These are phyloP conservation scores for Drosophila obscura DNA, from an alignment of 1,140 invertebrate genomes.

Conservation along the genomic window DNA sequence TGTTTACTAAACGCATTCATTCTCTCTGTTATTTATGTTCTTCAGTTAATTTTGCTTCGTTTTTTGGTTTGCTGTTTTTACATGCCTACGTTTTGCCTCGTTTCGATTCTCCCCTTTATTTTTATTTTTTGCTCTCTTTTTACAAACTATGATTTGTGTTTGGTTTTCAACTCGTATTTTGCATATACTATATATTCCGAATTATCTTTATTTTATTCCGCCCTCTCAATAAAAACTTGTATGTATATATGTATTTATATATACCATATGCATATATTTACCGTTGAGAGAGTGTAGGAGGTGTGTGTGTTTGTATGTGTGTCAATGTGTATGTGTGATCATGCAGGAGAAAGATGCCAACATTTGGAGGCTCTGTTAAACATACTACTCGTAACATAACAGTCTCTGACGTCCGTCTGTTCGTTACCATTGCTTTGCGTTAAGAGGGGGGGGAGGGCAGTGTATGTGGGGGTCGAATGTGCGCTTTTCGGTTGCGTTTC, in stretches of 20 bases:
- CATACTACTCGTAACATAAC: too few species aligned
- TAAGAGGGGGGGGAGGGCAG: too few species aligned
- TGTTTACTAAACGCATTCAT: constrained; percentile 20
- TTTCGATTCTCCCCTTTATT: not conserved
- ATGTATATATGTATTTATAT: constrained; percentile 22
- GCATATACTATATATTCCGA: constrained; percentile 10
- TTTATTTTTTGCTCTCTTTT: constrained; percentile 15
- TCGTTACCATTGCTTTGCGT: too few species aligned
- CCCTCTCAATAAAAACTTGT: constrained; percentile 41
- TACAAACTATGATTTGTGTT: constrained; percentile 77
- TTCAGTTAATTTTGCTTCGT: constrained; percentile 13
- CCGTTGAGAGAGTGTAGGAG: constrained; percentile 17
- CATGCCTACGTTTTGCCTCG: constrained; percentile 43
- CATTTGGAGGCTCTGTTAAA: too few species aligned
- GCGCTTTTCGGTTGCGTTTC: constrained; percentile 10
- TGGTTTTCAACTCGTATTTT: constrained; percentile 50
- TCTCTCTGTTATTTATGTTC: constrained; percentile 13
- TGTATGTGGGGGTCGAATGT: constrained; percentile 11
- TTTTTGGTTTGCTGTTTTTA: constrained; percentile 58
- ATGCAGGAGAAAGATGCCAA: constrained; percentile 4
- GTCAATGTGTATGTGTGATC: constrained; percentile 1
- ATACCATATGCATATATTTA: constrained; percentile 1
- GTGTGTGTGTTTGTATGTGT: constrained; percentile 6
- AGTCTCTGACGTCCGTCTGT: too few species aligned
- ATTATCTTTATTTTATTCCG: too few species aligned